These are phyloP conservation scores for Cephalopterus ornatus DNA, from an alignment of 2,113 vertebrate genomes.

Conservation along the genomic window DNA sequence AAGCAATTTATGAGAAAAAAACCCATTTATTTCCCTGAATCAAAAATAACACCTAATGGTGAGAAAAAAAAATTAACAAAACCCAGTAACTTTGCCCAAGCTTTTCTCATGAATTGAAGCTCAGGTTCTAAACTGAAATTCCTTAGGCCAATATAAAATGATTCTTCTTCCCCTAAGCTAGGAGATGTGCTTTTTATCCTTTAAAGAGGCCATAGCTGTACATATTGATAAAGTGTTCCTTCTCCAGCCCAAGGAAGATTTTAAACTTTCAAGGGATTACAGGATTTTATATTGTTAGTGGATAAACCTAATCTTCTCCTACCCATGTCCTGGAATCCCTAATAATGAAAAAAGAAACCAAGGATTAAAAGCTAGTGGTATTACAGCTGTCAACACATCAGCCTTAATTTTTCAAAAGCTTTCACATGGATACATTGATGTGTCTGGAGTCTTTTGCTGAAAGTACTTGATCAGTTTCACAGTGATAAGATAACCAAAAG, in stretches of 20 bases:
- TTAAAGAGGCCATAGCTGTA: slow-evolving; percentile 49
- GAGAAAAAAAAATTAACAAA: background rate
- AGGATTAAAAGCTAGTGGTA: slow-evolving; percentile 59
- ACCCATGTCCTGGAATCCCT: slow-evolving; percentile 51
- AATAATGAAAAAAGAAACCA: slow-evolving; percentile 59
- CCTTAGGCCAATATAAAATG: background rate
- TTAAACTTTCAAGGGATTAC: slow-evolving; percentile 66
- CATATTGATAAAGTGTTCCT: slow-evolving; percentile 53
- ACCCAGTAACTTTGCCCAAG: background rate
- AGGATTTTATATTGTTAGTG: slow-evolving; percentile 67
- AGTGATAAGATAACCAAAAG: slow-evolving; percentile 40
- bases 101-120: background rate
- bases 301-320: slow-evolving; percentile 63
- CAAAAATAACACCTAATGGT: background rate
- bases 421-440: slow-evolving; percentile 32
- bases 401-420: slow-evolving; percentile 61
- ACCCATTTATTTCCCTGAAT: background rate
- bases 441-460: background rate
- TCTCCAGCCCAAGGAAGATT: slow-evolving; percentile 55
- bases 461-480: slow-evolving; percentile 33
- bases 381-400: slow-evolving; percentile 59
- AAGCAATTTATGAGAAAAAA: background rate
- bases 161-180: background rate
- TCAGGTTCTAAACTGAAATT: background rate
- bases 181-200: slow-evolving; percentile 30